Conservation (phyloP, 1,140 invertebrate species). For the Drosophila varians region DNA sequence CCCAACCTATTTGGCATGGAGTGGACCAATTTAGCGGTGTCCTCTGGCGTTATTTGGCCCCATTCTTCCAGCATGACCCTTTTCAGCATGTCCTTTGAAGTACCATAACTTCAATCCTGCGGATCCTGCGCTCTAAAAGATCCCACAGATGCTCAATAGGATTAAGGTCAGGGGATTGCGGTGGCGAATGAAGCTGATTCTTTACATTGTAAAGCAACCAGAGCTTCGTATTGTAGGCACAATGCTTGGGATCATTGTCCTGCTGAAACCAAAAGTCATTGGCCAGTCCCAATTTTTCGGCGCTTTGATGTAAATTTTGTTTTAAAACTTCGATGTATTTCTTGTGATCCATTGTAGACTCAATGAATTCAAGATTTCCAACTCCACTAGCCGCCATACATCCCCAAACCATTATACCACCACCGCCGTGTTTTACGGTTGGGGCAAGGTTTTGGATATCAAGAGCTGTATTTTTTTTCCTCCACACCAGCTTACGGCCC, state of each 20-base stretch:
- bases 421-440: no score
- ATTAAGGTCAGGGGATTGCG: background rate
- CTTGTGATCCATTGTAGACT: background rate
- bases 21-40: no score
- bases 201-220: background rate
- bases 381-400: background rate
- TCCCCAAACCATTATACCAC: background rate
- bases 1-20: no score
- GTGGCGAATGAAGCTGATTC: background rate
- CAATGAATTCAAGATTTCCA: background rate
- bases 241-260: no score
- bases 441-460: slow-evolving; percentile 17
- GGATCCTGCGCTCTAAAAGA: no score
- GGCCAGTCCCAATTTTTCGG: background rate
- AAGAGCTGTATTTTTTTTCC: background rate
- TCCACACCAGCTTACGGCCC: slow-evolving; percentile 11
- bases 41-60: no score
- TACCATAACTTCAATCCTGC: no score
- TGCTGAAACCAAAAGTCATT: background rate
- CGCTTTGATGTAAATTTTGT: background rate
- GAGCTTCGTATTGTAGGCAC: no score
- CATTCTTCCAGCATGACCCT: no score
- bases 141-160: background rate
- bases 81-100: no score
- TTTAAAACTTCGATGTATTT: background rate